Evolutionary conservation across 64 coral and sea anemone species (phyloP).

Genomic region (Pachyseris speciosa): DNA sequence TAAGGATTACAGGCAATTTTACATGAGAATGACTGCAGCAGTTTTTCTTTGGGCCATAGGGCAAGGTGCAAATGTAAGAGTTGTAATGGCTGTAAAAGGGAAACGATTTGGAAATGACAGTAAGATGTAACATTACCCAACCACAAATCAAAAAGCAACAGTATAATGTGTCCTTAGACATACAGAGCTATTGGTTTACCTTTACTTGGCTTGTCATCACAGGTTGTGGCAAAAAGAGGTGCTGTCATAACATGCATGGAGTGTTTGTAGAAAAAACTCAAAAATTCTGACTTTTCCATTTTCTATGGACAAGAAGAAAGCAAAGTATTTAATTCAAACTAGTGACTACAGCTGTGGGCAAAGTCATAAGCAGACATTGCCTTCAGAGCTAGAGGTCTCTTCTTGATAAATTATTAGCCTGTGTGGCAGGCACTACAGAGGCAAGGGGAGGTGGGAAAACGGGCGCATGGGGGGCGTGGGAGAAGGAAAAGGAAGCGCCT

Average conservation of each 20-base stretch:
- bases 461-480: too few species aligned
- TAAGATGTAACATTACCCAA: background rate
- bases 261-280: conserved; percentile 99
- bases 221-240: conserved; percentile 92
- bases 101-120: background rate
- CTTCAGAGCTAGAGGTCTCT: too few species aligned
- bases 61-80: too few species aligned
- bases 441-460: too few species aligned
- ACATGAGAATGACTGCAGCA: too few species aligned
- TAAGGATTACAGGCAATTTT: too few species aligned
- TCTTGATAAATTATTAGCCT: too few species aligned
- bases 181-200: conserved; percentile 20
- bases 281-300: conserved; percentile 99
- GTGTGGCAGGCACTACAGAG: too few species aligned
- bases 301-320: conserved; percentile 61
- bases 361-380: too few species aligned
- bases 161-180: background rate
- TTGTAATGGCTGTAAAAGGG: too few species aligned
- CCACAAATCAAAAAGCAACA: background rate
- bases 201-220: conserved; percentile 84
- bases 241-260: conserved; percentile 99
- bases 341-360: background rate
- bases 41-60: too few species aligned
- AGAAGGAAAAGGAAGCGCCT: too few species aligned
- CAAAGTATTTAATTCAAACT: background rate